Evolutionary conservation across 2,113 vertebrate species (phyloP).

Genomic region (Muntiacus reevesi): DNA sequence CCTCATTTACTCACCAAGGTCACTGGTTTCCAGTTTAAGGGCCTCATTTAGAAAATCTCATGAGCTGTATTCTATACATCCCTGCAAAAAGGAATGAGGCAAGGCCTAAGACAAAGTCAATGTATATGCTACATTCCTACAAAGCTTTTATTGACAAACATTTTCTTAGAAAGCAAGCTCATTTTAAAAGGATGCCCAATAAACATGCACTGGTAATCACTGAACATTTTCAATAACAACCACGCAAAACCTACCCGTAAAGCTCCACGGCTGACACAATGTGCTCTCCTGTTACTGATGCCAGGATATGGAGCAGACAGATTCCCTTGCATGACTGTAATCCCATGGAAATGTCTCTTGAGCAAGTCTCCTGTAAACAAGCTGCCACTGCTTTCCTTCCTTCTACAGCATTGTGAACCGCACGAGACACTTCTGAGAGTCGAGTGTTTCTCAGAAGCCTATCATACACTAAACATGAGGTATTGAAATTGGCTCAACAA

Average conservation of each 20-base stretch:
- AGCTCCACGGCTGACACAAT: not conserved
- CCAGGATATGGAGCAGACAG: not conserved
- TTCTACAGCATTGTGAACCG: not conserved
- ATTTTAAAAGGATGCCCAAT: not conserved
- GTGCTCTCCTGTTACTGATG: not conserved
- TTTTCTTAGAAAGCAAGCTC: slow-evolving; percentile 38
- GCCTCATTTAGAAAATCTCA: not conserved
- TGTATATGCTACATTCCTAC: not conserved
- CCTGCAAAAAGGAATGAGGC: not conserved
- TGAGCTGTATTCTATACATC: not conserved
- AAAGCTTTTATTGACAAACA: slow-evolving; percentile 9
- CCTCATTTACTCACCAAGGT: slow-evolving; percentile 39
- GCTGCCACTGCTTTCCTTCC: not conserved
- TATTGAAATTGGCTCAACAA: not conserved
- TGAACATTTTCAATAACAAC: not conserved
- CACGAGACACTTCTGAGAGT: not conserved
- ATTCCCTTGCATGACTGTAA: not conserved
- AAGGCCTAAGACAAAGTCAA: not conserved
- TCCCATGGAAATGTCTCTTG: not conserved
- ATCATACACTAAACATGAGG: not conserved
- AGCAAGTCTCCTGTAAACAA: not conserved
- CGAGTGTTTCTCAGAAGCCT: not conserved
- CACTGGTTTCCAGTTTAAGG: not conserved
- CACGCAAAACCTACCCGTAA: not conserved
- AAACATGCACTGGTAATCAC: not conserved